These are phyloP conservation scores for Aphaenogaster ashmeadi DNA, from an alignment of 1,140 invertebrate species.

Conservation along the genomic window DNA sequence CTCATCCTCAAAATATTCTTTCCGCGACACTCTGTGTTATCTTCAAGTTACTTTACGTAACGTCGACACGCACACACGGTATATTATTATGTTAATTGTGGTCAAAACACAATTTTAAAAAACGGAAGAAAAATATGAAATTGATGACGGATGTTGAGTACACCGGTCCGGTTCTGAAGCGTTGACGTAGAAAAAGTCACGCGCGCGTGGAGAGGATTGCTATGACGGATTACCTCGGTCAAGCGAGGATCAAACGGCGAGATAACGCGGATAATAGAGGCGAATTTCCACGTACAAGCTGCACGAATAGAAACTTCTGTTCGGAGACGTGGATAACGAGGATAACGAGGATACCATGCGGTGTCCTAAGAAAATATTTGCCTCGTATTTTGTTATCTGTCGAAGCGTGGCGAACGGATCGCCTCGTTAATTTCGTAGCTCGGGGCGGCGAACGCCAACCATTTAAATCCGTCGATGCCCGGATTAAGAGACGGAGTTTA, in stretches of 20 bases:
- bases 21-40: background rate
- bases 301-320: background rate
- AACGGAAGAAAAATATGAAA: background rate
- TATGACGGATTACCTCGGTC: background rate
- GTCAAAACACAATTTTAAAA: background rate
- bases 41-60: background rate
- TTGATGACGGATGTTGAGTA: background rate
- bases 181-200: background rate
- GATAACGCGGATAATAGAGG: slow-evolving; percentile 8
- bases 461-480: slow-evolving; percentile 19
- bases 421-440: background rate
- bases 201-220: background rate
- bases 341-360: background rate
- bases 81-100: slow-evolving; percentile 3
- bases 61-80: background rate
- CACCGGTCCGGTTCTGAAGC: background rate
- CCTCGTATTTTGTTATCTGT: background rate
- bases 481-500: slow-evolving; percentile 39
- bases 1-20: background rate
- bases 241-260: background rate
- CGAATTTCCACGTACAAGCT: background rate
- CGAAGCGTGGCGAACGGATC: background rate
- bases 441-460: background rate
- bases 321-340: background rate
- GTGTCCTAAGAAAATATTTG: background rate